Evolutionary conservation across 2,797 vertebrate species (phyloP).

Genomic region (Staurois parvus): DNA sequence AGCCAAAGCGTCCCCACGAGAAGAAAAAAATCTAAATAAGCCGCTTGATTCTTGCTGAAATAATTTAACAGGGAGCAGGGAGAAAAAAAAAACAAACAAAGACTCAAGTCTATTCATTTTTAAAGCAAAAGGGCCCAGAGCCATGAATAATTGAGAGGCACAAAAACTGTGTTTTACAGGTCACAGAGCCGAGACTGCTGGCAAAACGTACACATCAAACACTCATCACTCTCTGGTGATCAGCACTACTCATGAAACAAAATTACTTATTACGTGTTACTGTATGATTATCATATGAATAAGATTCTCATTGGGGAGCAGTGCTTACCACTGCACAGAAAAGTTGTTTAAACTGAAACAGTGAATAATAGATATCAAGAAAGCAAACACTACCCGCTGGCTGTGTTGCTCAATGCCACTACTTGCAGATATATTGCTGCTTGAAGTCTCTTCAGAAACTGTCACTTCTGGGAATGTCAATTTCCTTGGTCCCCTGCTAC

Average conservation of each 20-base stretch:
- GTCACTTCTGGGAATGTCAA: too few species aligned
- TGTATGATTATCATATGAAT: background rate
- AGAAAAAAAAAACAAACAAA: slow-evolving; percentile 39
- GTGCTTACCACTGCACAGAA: background rate
- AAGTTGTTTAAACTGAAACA: too few species aligned
- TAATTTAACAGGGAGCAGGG: slow-evolving; percentile 44
- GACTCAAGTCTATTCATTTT: slow-evolving; percentile 51
- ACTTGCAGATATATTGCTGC: too few species aligned
- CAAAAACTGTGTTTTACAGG: slow-evolving; percentile 49
- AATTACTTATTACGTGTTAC: background rate
- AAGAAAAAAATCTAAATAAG: slow-evolving; percentile 46
- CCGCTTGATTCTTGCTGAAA: slow-evolving; percentile 41
- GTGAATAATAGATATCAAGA: too few species aligned
- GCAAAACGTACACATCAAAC: slow-evolving; percentile 17
- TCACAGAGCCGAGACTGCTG: slow-evolving; percentile 36
- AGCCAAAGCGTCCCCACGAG: slow-evolving; percentile 43
- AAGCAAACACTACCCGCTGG: too few species aligned
- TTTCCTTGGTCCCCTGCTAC: too few species aligned
- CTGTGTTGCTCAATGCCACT: too few species aligned
- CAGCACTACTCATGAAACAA: background rate
- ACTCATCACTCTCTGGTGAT: background rate
- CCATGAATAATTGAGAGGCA: slow-evolving; percentile 49
- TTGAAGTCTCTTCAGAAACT: too few species aligned
- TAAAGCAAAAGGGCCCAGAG: slow-evolving; percentile 49
- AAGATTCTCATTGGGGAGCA: background rate